phyloP scores from a whole-genome alignment of 2,888 invertebrate genomes.

The Dryocosmus kuriphilus region DNA sequence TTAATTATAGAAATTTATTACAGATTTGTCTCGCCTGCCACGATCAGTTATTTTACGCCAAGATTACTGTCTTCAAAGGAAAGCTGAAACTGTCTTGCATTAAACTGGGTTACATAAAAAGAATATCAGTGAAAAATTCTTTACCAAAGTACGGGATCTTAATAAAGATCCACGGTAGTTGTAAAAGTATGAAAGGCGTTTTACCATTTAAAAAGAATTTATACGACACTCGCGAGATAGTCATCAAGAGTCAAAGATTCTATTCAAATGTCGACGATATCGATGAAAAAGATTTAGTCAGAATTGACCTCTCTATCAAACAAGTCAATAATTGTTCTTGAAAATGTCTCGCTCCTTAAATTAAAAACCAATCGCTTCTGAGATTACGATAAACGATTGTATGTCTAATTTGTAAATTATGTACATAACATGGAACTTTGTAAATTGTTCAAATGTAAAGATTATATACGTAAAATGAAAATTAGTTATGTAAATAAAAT shows the following conservation, averaged over 20 bases:
- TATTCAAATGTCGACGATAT: slow-evolving; percentile 3
- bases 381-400: neutral
- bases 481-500: too few relatives aligned
- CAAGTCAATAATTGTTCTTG: neutral
- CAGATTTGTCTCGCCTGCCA: slow-evolving; percentile 62
- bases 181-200: slow-evolving; percentile 42
- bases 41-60: slow-evolving; percentile 60
- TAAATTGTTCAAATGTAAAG: neutral
- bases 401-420: neutral
- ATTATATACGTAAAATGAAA: neutral
- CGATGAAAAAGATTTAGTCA: neutral
- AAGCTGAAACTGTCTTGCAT: slow-evolving; percentile 55
- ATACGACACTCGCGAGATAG: slow-evolving; percentile 48
- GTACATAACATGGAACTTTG: neutral
- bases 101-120: slow-evolving; percentile 52
- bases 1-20: neutral
- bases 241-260: slow-evolving; percentile 39
- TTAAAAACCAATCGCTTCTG: neutral
- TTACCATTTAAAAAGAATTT: slow-evolving; percentile 53
- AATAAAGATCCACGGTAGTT: slow-evolving; percentile 44
- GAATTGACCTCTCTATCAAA: neutral
- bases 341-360: neutral
- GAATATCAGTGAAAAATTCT: neutral
- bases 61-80: slow-evolving; percentile 50
- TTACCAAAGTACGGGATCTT: slow-evolving; percentile 48